Conservation (phyloP, 2,888 invertebrate species). For the Clitarchus hookeri region DNA sequence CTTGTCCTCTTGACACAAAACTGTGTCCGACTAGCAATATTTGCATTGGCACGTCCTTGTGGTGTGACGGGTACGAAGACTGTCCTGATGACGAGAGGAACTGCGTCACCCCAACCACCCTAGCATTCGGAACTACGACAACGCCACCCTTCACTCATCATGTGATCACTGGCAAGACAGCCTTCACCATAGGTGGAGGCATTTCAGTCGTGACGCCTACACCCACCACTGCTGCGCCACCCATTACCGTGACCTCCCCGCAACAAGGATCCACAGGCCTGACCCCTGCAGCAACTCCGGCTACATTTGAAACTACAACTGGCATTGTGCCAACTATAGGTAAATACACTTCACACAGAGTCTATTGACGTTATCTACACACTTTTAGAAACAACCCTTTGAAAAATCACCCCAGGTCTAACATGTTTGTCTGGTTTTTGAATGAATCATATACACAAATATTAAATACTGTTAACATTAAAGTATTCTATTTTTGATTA, state of each 20-base stretch:
- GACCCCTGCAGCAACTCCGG: not conserved
- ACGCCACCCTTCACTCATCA: slow-evolving; percentile 38
- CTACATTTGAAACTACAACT: not conserved
- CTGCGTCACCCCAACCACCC: slow-evolving; percentile 57
- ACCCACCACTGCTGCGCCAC: not conserved
- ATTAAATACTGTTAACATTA: no score
- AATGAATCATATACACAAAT: no score
- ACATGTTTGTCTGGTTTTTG: no score
- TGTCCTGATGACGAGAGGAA: slow-evolving; percentile 81
- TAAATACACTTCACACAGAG: no score
- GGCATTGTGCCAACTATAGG: no score
- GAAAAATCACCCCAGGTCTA: no score
- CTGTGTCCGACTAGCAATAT: slow-evolving; percentile 75
- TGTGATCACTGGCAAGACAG: not conserved
- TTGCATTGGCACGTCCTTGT: slow-evolving; percentile 69
- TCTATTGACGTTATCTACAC: no score
- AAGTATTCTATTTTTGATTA: no score
- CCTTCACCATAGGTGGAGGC: not conserved
- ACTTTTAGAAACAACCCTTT: no score
- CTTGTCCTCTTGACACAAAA: slow-evolving; percentile 67
- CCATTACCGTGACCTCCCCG: not conserved
- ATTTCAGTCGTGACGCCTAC: no score
- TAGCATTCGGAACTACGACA: slow-evolving; percentile 35
- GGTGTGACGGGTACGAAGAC: slow-evolving; percentile 83
- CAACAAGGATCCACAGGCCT: not conserved